A percentile compares a stretch with the other conserved stretches of the same genome.
Conservation (phyloP, 2,888 invertebrate species). For the Cerceris ruficornis region DNA sequence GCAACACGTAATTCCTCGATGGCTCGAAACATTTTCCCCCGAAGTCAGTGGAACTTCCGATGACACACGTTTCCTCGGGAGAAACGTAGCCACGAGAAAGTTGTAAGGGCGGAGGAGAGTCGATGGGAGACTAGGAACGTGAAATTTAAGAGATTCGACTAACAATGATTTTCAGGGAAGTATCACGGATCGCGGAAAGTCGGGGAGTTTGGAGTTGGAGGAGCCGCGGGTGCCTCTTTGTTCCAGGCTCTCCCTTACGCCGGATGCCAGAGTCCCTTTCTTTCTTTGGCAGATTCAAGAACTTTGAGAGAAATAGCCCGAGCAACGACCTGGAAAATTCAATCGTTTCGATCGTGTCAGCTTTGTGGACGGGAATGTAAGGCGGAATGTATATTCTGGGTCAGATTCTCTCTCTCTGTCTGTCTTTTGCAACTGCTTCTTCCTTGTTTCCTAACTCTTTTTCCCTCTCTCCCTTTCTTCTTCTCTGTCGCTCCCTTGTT, state of each 20-base stretch:
- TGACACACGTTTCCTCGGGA: too few relatives aligned
- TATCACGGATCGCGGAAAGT: conserved; percentile 30
- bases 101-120: background rate
- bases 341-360: conserved; percentile 59
- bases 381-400: conserved; percentile 26
- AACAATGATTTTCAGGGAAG: conserved; percentile 44
- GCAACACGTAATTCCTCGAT: too few relatives aligned
- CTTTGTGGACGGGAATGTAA: conserved; percentile 8
- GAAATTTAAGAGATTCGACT: conserved; percentile 49
- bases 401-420: conserved; percentile 14
- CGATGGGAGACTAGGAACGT: conserved; percentile 15
- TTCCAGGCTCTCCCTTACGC: conserved; percentile 35
- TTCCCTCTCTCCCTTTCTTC: too few relatives aligned
- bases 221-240: conserved; percentile 27
- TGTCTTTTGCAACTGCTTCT: too few relatives aligned
- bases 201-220: conserved; percentile 33
- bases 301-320: conserved; percentile 54
- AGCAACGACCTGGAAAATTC: conserved; percentile 59
- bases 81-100: background rate
- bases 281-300: conserved; percentile 34
- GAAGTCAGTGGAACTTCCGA: too few relatives aligned
- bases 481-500: too few relatives aligned
- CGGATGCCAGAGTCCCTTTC: conserved; percentile 11
- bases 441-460: too few relatives aligned
- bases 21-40: too few relatives aligned